Conservation (phyloP, 1,140 invertebrate species). For the Nephotettix cincticeps region DNA sequence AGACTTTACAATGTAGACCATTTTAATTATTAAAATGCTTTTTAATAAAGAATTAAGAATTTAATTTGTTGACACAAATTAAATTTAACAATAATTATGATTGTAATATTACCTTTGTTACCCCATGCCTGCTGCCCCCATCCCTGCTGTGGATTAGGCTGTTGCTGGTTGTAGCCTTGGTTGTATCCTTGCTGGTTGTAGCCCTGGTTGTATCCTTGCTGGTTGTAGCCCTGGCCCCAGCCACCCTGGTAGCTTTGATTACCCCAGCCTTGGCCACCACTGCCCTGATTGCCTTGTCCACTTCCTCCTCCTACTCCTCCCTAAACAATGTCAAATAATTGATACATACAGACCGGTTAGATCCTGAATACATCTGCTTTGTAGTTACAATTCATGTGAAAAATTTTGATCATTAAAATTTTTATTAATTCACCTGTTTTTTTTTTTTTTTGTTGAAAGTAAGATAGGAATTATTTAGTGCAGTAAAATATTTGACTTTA, state of each 20-base stretch:
- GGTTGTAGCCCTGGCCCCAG: constrained; percentile 3
- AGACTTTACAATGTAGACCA: not conserved
- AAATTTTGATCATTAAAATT: no score
- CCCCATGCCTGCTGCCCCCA: constrained; percentile 20
- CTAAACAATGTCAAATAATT: no score
- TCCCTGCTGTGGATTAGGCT: constrained; percentile 4
- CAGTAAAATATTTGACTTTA: no score
- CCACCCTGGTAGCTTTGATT: not conserved
- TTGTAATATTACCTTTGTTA: constrained; percentile 1
- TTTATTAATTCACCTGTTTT: no score
- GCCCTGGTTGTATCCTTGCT: not conserved
- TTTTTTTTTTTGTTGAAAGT: no score
- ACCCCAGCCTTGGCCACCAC: not conserved
- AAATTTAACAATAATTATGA: constrained; percentile 11
- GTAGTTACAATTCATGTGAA: no score
- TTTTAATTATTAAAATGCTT: not conserved
- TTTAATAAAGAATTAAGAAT: not conserved
- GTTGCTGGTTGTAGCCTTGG: constrained; percentile 14
- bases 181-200: constrained; percentile 5
- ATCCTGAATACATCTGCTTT: no score
- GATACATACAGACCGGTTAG: no score
- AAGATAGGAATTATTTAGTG: no score
- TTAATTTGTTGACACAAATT: not conserved
- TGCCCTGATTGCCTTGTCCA: not conserved
- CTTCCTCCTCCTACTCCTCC: no score